phyloP scores from a whole-genome alignment of 2,888 invertebrate genomes.

The Idaea biselata region DNA sequence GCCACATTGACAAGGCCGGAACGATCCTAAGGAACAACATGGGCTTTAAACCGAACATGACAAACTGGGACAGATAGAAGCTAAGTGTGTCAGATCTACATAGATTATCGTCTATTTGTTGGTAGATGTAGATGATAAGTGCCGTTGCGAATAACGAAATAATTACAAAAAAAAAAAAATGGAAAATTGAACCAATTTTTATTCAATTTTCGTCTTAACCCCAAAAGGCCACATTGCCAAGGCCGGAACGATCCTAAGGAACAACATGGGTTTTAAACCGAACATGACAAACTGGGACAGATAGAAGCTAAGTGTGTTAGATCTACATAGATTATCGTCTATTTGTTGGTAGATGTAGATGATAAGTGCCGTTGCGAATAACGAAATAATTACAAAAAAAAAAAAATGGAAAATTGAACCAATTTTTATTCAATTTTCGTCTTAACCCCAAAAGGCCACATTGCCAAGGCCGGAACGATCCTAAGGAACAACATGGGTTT shows the following conservation, averaged over 20 bases:
- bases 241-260: constrained; percentile 43
- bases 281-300: constrained; percentile 40
- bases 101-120: constrained; percentile 39
- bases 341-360: constrained; percentile 34
- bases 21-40: constrained; percentile 43
- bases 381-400: too few species aligned
- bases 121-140: constrained; percentile 29
- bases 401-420: too few species aligned
- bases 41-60: constrained; percentile 43
- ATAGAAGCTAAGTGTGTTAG: constrained; percentile 39
- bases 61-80: constrained; percentile 43
- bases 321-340: constrained; percentile 40
- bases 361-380: constrained; percentile 15
- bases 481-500: constrained; percentile 50
- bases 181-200: too few species aligned
- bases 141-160: too few species aligned
- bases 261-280: constrained; percentile 42
- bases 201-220: constrained; percentile 27
- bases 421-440: constrained; percentile 28
- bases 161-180: too few species aligned
- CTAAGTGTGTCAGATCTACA: constrained; percentile 32
- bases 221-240: constrained; percentile 54
- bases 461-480: constrained; percentile 43
- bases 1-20: constrained; percentile 54
- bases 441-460: constrained; percentile 48